Percentiles rank a stretch among this genome's conserved stretches.
Evolutionary conservation across 2,113 vertebrate species (phyloP).

Genomic region (Orthochromis indermauri): DNA sequence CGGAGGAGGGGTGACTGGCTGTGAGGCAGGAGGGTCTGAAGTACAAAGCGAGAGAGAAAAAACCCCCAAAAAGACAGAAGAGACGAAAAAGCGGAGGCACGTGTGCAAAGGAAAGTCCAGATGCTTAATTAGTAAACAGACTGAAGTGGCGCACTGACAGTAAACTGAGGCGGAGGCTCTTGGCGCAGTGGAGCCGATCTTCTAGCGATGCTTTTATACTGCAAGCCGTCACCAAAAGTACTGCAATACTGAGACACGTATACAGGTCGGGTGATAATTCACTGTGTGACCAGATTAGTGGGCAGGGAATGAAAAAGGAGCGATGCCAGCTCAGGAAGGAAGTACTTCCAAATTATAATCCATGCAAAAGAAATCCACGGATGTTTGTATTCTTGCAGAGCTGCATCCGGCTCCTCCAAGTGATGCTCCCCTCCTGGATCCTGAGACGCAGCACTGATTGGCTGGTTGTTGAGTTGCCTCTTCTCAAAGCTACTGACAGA

Average conservation of each 20-base stretch:
- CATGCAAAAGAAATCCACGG: constrained; percentile 3
- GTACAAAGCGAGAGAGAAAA: not conserved
- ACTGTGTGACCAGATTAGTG: not conserved
- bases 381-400: not conserved
- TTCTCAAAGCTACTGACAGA: constrained; percentile 1
- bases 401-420: constrained; percentile 14
- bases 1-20: constrained; percentile 9
- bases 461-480: not conserved
- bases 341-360: constrained; percentile 34
- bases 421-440: constrained; percentile 8
- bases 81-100: not conserved
- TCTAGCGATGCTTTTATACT: constrained; percentile 24
- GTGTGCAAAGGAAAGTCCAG: constrained; percentile 4
- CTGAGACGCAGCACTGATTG: constrained; percentile 28
- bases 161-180: not conserved
- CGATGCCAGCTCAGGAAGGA: not conserved
- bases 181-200: constrained; percentile 38
- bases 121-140: constrained; percentile 9
- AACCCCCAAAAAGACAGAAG: not conserved
- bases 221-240: constrained; percentile 54
- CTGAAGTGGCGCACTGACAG: not conserved
- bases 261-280: constrained; percentile 25
- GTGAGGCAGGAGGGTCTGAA: constrained; percentile 31
- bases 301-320: not conserved
- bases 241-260: constrained; percentile 45